phyloP scores from a whole-genome alignment of 2,113 vertebrate species.

The Macaca nemestrina region DNA sequence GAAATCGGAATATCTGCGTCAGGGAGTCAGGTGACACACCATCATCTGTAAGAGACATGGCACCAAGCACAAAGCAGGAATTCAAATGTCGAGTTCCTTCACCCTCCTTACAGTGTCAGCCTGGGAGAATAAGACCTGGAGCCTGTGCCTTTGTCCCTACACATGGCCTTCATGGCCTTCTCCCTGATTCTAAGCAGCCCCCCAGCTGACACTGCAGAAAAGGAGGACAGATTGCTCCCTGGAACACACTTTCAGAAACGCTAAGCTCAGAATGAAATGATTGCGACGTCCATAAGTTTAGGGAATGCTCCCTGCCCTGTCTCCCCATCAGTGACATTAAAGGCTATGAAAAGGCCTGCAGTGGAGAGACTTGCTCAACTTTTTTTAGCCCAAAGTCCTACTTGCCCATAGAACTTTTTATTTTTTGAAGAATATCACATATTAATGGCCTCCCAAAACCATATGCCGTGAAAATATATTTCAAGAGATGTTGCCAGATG shows the following conservation, averaged over 20 bases:
- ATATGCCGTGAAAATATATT: background rate
- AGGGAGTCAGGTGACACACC: fast-evolving
- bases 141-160: background rate
- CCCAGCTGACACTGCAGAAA: background rate
- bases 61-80: background rate
- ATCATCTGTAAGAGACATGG: background rate
- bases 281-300: too few species aligned
- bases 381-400: background rate
- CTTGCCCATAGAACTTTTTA: background rate
- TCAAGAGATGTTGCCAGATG: background rate
- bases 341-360: background rate
- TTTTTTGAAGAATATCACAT: background rate
- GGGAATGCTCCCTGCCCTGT: background rate
- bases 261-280: background rate
- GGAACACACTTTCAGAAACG: background rate
- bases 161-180: background rate
- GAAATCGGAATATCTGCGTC: background rate
- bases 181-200: background rate
- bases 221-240: background rate
- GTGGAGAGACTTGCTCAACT: background rate
- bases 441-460: background rate
- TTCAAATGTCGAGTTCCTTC: background rate
- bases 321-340: background rate
- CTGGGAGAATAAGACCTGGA: background rate
- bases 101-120: background rate